Evolutionary conservation across 2,113 vertebrate species (phyloP), one percentile per base, ranked within the genome.

Genomic region (Xenopus laevis): DNA sequence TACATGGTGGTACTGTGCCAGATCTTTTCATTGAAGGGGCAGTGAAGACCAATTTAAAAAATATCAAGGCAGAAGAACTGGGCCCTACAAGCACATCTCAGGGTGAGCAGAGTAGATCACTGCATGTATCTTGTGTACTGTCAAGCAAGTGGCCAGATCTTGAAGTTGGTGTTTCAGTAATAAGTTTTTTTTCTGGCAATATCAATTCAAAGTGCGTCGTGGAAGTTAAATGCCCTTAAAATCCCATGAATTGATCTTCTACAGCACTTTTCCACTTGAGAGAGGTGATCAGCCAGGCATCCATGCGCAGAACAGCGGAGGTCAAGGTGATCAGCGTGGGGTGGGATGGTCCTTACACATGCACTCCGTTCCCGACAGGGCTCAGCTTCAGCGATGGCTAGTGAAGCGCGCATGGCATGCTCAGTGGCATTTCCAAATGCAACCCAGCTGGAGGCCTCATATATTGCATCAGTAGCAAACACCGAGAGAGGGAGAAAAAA

Each of bases 391-490:
- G 87, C 88, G 81, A 83, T 85, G 91, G 84, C 83, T 91, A 95
- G 84, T 92, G 91, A 95, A 94, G 94, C 94, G 91, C 86, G 81
- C 78, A 79, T 82, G 74, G 88, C 90, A 94, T 96, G 95, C 95
- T 97, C 93, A 97, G 86, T 96, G 94, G 93, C 94, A 98, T 98
- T 95, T 95, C 89, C 87, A 91, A 93, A 93, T 86, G 88, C 86
- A 86, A 84, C 92, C 89, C 94, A 92, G 94, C 94, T 94, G 93
- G 94, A 89, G 89, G 90, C 90, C 86, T 88, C 77, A 84, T 27
- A 4, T 91, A 89, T 87, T 92, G 91, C 89, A 93, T 89, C 91
- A 89, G 84, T 83, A 86, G 89, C 86, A 87, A 88, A 87, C 73
- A 86, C 87, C 12, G 79, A 74, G 81, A 83, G 17, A 27, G 23